Base-by-base conservation (phyloP, 2,888 invertebrate species). In the Macroteleia sp. region DNA sequence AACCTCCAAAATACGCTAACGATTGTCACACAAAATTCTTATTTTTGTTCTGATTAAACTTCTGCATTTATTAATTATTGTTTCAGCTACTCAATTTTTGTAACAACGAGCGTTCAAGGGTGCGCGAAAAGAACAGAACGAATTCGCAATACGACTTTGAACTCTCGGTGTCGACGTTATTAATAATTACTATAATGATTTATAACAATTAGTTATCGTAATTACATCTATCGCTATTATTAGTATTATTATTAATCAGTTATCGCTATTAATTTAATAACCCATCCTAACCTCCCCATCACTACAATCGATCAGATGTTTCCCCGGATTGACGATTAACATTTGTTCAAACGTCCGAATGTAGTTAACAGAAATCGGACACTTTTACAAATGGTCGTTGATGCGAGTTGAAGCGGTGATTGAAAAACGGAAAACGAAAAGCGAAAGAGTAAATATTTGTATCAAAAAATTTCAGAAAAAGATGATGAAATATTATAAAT, bases 1-100 rank as follows among this genome's bases (percentile, higher is more conserved):
- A 81, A 83, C 87, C 89, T 89, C 73, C 86, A 85, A 88, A 89
- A 89, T 90, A 89, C 90, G 90, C 89, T 89, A 87, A 87, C 87
- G 86, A 90, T 90, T 90, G 88, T 90, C 90, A 82, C 84, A 86
- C 81, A 85, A 85, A 86, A 87, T 71, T 67, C 16, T 39, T 4
- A 17, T 54, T 54, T 66, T 54, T 44, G 67, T 67, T 88, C 85
- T 44, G 14, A 86, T 86, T 84, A 87, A 87, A 88, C 83, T 85
- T 48, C 17, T 90, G 90, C 90, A 90, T 91, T 91, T 91, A 91
- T 87, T 86, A 84, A 85, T 82, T 82, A 83, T 81, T 86, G 85
- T 86, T 83, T 82, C 82, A 85, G 83, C 81, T 81, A 70, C 67
- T 82, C 54, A 71, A 69, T 56, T 80, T 82, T 57, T 77, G 79